Evolutionary conservation across 2,888 invertebrate species (phyloP).

Genomic region (Catocala nupta): DNA sequence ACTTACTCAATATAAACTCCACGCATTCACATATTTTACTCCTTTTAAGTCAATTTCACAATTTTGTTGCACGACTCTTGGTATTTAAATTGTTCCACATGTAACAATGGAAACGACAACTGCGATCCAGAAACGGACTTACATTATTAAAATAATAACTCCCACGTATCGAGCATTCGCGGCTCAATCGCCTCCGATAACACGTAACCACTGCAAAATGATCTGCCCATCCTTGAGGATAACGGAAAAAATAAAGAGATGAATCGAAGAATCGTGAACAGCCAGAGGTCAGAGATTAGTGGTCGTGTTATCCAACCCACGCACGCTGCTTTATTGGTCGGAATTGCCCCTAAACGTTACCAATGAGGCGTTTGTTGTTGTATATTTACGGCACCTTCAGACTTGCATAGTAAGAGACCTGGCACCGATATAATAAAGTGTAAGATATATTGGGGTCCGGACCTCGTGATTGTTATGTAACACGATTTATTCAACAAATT

Average conservation of each 20-base stretch:
- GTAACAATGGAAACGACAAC: slow-evolving; percentile 46
- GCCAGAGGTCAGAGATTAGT: slow-evolving; percentile 62
- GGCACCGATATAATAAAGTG: slow-evolving; percentile 72
- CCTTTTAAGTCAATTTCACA: slow-evolving; percentile 42
- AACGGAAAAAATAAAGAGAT: slow-evolving; percentile 35
- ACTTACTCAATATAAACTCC: slow-evolving; percentile 1
- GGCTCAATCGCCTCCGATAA: slow-evolving; percentile 68
- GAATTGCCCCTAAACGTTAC: slow-evolving; percentile 86
- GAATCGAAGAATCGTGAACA: slow-evolving; percentile 37
- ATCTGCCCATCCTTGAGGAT: slow-evolving; percentile 39
- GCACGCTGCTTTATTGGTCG: slow-evolving; percentile 82
- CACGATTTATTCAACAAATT: slow-evolving; percentile 59
- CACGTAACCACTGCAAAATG: slow-evolving; percentile 55
- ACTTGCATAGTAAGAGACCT: slow-evolving; percentile 67
- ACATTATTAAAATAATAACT: slow-evolving; percentile 74
- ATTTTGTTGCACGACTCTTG: slow-evolving; percentile 22
- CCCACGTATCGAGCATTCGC: slow-evolving; percentile 73
- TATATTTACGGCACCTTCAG: slow-evolving; percentile 80
- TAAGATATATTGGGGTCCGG: slow-evolving; percentile 69
- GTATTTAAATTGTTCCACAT: slow-evolving; percentile 46
- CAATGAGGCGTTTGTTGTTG: slow-evolving; percentile 83
- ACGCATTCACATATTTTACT: slow-evolving; percentile 29
- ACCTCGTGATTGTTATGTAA: slow-evolving; percentile 55
- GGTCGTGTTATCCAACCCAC: slow-evolving; percentile 76
- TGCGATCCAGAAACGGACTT: slow-evolving; percentile 57